Conservation (phyloP, 2,113 vertebrate species). For the Sclerurus mexicanus region DNA sequence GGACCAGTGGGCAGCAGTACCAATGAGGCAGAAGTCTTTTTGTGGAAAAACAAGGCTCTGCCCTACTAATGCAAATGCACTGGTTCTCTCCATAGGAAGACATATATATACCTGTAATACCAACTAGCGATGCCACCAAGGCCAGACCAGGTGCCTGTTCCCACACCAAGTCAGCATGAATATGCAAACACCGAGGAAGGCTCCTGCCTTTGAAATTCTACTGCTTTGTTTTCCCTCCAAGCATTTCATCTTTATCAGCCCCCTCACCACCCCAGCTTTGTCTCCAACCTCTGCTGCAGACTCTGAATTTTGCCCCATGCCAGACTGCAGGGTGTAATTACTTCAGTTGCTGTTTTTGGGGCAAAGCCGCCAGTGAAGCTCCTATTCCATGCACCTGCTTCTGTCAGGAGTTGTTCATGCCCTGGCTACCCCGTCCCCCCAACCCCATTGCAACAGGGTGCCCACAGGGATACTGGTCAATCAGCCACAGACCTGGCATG, state of each 20-base stretch:
- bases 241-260: background rate
- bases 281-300: background rate
- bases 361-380: background rate
- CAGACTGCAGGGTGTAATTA: background rate
- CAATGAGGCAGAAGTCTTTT: background rate
- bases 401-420: background rate
- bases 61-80: background rate
- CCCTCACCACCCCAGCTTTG: background rate
- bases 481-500: background rate
- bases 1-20: background rate
- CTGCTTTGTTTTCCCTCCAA: background rate
- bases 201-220: conserved; percentile 16
- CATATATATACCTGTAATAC: rapidly evolving
- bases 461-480: rapidly evolving
- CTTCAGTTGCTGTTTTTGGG: rapidly evolving
- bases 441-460: background rate
- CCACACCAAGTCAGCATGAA: background rate
- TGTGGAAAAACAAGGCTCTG: background rate
- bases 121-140: rapidly evolving
- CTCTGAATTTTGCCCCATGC: background rate
- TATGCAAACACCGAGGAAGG: background rate
- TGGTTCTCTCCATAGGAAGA: background rate
- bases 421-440: rapidly evolving
- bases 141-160: background rate
- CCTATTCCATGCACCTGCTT: background rate